Evolutionary conservation across 2,113 vertebrate genomes (phyloP), one percentile per base, ranked within the genome.

Genomic region (Probosciger aterrimus): DNA sequence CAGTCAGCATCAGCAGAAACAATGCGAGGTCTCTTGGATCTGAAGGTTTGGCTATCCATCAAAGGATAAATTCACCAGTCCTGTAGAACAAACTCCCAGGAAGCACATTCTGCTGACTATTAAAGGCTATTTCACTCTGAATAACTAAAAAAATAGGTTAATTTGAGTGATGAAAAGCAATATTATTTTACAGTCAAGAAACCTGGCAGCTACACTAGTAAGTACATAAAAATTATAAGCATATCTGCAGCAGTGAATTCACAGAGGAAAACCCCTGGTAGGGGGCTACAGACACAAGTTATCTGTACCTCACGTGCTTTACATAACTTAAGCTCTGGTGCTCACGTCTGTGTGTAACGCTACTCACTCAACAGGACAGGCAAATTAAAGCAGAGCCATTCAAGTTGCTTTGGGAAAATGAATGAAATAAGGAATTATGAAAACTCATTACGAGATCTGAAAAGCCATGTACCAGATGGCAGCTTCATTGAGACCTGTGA

Each of bases 1-100:
- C 55, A 92, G 55, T 8, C 83, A 74, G 79, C 68, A 89, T 11
- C 41, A 84, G 74, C 46, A 96, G 70, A 87, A 91, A 62, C 50
- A 89, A 41, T 0, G 1, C 14, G 6, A 76, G 22, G 27, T 57
- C 70, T 68, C 84, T 11, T 20, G 81, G 55, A 89, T 82, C 90
- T 67, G 43, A 57, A 39, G 50, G 60, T 47, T 16, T 87, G 87
- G 78, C 87, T 79, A 2, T 33, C 47, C 81, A 85, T 89, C 87
- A 95, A 90, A 94, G 60, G 44, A 82, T 6, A 50, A 81, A 31
- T 63, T 63, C 52, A 59, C 65, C 43, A 74, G 46, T 43, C 57
- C 74, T 24, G 23, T 6, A 73, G 24, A 83, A 85, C 35, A 68
- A 86, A 88, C 43, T 53, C 85, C 18, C 64, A 79, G 62, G 44